phyloP scores from a whole-genome alignment of 2,113 vertebrate species.

The Crotalus viridis region DNA sequence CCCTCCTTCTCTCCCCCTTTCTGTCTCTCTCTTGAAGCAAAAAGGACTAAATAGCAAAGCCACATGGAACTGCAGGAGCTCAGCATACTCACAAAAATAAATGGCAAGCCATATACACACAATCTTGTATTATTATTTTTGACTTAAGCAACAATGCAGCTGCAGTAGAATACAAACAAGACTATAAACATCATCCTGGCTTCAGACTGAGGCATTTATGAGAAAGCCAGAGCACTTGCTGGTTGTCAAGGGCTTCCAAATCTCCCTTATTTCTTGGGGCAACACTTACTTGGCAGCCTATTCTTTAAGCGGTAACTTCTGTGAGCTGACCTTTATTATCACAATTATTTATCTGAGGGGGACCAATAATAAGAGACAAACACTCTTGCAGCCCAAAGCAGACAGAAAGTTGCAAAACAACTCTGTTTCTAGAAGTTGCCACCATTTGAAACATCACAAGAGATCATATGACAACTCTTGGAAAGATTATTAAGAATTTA shows the following conservation, averaged over 20 bases:
- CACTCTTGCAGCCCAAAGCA: conserved; percentile 48
- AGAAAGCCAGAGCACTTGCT: conserved; percentile 35
- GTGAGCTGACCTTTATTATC: conserved; percentile 25
- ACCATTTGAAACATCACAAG: conserved; percentile 44
- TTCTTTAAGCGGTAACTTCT: conserved; percentile 32
- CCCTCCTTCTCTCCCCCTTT: conserved; percentile 11
- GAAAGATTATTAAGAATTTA: conserved; percentile 18
- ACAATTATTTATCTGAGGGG: conserved; percentile 58
- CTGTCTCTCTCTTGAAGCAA: neutral
- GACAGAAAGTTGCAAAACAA: conserved; percentile 13
- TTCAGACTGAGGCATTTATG: conserved; percentile 44
- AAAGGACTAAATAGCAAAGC: neutral
- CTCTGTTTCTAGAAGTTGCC: conserved; percentile 40
- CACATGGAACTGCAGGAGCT: conserved; percentile 10
- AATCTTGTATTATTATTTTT: conserved; percentile 20
- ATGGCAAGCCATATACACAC: neutral
- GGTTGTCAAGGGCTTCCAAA: conserved; percentile 35
- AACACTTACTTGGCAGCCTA: conserved; percentile 24
- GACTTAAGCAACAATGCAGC: conserved; percentile 33
- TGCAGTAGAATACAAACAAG: conserved; percentile 43
- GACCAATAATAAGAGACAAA: conserved; percentile 33
- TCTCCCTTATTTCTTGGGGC: conserved; percentile 41
- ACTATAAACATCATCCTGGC: conserved; percentile 44
- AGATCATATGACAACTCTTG: conserved; percentile 20
- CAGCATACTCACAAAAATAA: conserved; percentile 8